Evolutionary conservation across 2,113 vertebrate genomes (phyloP), one percentile per base, ranked within the genome.

Genomic region (Chaenocephalus aceratus): DNA sequence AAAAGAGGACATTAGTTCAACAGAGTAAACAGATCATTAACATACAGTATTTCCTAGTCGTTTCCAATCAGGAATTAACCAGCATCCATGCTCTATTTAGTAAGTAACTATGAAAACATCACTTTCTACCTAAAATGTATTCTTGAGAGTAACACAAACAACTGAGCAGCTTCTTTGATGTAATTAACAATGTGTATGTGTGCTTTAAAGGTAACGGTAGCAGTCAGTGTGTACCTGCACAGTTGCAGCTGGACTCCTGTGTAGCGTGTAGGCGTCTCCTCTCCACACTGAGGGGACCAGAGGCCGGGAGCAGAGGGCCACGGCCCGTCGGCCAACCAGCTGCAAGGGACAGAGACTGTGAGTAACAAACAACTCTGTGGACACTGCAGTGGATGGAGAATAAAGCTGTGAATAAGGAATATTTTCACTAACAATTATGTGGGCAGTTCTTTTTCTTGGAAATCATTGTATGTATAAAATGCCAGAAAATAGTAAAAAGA

Each of bases 261-360:
- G 49, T 30, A 88, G 62, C 64, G 91, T 81, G 72, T 72, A 77
- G 9, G 49, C 77, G 11, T 91, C 77, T 41, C 87, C 88, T 63
- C 80, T 84, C 75, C 73, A 91, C 7, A 70, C 21, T 0, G 90
- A 66, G 10, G 89, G 90, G 49, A 81, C 52, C 1, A 93, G 81
- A 54, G 60, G 74, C n/a, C 93, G 93, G 54, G 94, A 87, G 4
- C 94, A 75, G 2, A 96, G 87, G 66, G 87, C 88, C 12, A 92
- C 14, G 15, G 93, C 90, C 5, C 91, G 88, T 72, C 94, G 63
- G 60, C 96, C 93, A 46, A 96, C 94, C 77, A 95, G 91, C 97
- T 98, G 92, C 66, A 83, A 56, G 52, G 6, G 10, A 79, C 41
- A 66, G 11, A 66, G 0, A 45, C 11, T 13, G 30, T 65, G n/a